These are phyloP conservation scores for Chaetodon auriga DNA, from an alignment of 2,113 vertebrate species.

Conservation along the genomic window DNA sequence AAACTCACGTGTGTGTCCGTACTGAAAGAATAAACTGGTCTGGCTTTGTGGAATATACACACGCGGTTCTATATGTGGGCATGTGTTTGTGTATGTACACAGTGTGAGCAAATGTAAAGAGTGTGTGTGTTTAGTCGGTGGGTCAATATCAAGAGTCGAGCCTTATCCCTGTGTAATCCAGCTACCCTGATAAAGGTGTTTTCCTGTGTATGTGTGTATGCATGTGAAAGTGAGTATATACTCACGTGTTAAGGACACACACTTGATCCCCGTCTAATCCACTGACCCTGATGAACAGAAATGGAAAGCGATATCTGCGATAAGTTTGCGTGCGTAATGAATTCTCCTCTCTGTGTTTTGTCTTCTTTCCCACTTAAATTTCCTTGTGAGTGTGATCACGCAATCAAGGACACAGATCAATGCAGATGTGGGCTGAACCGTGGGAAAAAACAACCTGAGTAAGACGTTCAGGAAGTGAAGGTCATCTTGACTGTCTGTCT, in stretches of 20 bases:
- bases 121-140: conserved; percentile 63
- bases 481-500: conserved; percentile 5
- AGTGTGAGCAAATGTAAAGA: conserved; percentile 41
- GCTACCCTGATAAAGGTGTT: conserved; percentile 55
- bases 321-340: conserved; percentile 21
- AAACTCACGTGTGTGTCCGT: background rate
- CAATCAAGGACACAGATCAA: conserved; percentile 69
- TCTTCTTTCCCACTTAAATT: background rate
- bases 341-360: conserved; percentile 5
- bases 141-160: conserved; percentile 70
- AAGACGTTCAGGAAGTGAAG: background rate
- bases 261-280: conserved; percentile 70
- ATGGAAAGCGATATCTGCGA: conserved; percentile 32
- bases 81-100: conserved; percentile 34
- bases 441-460: conserved; percentile 65
- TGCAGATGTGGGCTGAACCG: conserved; percentile 49
- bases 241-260: conserved; percentile 36
- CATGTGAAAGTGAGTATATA: conserved; percentile 27
- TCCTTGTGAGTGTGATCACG: conserved; percentile 35
- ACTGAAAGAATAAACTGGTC: background rate
- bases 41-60: background rate
- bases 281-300: conserved; percentile 55
- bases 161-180: conserved; percentile 76
- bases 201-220: background rate
- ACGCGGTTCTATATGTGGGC: background rate